Evolutionary conservation across 2,797 vertebrate genomes (phyloP), one percentile per base, ranked within the genome.

Genomic region (Tenualosa thibaudeaui): DNA sequence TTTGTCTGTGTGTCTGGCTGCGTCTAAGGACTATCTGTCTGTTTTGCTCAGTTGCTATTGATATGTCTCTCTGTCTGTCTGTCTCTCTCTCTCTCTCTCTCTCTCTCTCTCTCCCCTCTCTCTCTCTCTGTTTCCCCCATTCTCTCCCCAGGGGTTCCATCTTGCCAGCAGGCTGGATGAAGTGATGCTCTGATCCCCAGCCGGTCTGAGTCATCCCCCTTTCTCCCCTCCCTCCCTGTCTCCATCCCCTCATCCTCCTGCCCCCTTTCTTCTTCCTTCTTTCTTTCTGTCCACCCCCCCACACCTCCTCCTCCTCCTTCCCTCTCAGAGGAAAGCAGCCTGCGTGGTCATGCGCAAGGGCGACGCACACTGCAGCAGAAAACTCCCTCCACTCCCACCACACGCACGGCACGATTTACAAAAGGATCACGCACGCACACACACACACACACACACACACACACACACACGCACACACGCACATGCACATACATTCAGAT

Each of bases 201-300:
- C 9, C 13, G 78, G 85, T 78, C 82, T 90, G 89, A 90, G 54
- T 90, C 89, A 90, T 88, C 81, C 86, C 12, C 54, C 51, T 86
- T 53, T 86, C 83, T 68, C 75, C 75, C 13, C 51, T 68, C 26
- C 19, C 40, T 13, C 62, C 24, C 9, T 60, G 1, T 49, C 7
- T 58, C 49, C 6, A 12, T 68, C 62, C 5, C 22, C 2, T 24
- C 24, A 3, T 60, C 60, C 22, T 37, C 51, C n/a, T 9, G 8
- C 82, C n/a, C 19, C 53, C 56, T 46, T 37, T 58, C 37, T 22
- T 7, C 43, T 54, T 43, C 82, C 58, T 40, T 9, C 24, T 17
- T 31, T 51, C 31, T 53, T 54, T 22, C 81, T 51, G 81, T 12
- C 51, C 49, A 37, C 9, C 49, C 12, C 65, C 17, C 26, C 24